Conservation (phyloP, 2,888 invertebrate species). For the Notodonta dromedarius region DNA sequence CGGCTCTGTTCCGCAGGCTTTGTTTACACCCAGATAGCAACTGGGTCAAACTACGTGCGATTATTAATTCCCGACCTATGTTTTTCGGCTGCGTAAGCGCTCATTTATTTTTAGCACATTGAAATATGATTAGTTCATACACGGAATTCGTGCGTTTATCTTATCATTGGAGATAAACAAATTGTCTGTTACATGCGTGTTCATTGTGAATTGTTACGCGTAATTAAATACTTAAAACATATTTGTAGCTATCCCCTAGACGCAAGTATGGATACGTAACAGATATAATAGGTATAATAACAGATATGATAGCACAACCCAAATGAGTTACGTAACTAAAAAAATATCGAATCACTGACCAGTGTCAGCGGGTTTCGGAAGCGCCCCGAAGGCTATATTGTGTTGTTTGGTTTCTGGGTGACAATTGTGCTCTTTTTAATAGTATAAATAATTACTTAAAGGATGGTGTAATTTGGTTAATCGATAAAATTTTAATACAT, state of each 20-base stretch:
- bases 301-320: too few species aligned
- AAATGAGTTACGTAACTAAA: too few species aligned
- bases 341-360: background rate
- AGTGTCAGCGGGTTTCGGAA: constrained; percentile 3
- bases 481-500: background rate
- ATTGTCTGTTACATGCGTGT: background rate
- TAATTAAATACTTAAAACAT: too few species aligned
- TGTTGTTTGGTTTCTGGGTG: background rate
- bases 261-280: too few species aligned
- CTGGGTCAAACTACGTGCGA: constrained; percentile 56
- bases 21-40: constrained; percentile 56
- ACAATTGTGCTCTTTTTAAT: background rate
- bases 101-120: background rate
- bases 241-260: too few species aligned
- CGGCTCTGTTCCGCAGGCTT: constrained; percentile 68
- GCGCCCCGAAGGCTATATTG: background rate
- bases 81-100: background rate
- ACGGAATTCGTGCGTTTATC: background rate
- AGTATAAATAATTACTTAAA: background rate
- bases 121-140: background rate
- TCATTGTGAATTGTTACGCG: too few species aligned
- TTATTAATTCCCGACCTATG: constrained; percentile 6
- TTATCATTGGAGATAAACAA: background rate
- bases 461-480: background rate
- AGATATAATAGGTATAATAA: too few species aligned